phyloP scores from a whole-genome alignment of 2,113 vertebrate genomes.

The Mola mola region DNA sequence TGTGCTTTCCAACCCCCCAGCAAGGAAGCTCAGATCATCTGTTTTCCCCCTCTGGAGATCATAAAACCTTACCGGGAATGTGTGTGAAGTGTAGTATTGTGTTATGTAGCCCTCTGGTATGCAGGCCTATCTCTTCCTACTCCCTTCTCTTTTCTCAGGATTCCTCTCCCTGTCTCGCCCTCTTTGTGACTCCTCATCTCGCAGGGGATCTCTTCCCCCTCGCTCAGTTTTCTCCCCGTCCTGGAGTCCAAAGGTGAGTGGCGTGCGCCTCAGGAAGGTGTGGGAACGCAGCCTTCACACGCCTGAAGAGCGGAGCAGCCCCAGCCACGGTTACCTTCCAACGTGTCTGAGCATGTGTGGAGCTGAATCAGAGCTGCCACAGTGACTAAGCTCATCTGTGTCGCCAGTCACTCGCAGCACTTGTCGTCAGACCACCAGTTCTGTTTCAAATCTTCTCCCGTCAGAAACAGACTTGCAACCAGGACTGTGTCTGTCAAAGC shows the following conservation, averaged over 20 bases:
- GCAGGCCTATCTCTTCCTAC: constrained; percentile 32
- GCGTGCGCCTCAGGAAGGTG: constrained; percentile 59
- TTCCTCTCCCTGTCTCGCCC: constrained; percentile 1
- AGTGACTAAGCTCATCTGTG: constrained; percentile 51
- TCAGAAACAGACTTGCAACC: too few species aligned
- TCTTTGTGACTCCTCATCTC: constrained; percentile 13
- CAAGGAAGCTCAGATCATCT: constrained; percentile 56
- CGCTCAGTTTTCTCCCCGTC: constrained; percentile 1
- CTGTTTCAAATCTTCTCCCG: too few species aligned
- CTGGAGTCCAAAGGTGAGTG: constrained; percentile 39
- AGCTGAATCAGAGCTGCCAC: constrained; percentile 56
- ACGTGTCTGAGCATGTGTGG: constrained; percentile 68
- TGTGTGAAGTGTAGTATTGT: constrained; percentile 51
- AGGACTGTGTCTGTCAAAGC: too few species aligned
- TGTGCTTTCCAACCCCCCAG: constrained; percentile 38
- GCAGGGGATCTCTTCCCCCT: constrained; percentile 12
- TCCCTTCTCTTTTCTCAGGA: constrained; percentile 10
- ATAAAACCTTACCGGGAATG: constrained; percentile 41
- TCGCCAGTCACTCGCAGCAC: constrained; percentile 6
- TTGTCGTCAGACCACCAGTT: neutral
- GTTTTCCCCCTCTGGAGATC: constrained; percentile 39
- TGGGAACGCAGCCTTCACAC: constrained; percentile 68
- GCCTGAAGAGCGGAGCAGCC: constrained; percentile 32
- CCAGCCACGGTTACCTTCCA: constrained; percentile 36
- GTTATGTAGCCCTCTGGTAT: constrained; percentile 60